Evolutionary conservation across 1,140 invertebrate genomes (phyloP), one percentile per base, ranked within the genome.

Genomic region (Reticulitermes speratus): DNA sequence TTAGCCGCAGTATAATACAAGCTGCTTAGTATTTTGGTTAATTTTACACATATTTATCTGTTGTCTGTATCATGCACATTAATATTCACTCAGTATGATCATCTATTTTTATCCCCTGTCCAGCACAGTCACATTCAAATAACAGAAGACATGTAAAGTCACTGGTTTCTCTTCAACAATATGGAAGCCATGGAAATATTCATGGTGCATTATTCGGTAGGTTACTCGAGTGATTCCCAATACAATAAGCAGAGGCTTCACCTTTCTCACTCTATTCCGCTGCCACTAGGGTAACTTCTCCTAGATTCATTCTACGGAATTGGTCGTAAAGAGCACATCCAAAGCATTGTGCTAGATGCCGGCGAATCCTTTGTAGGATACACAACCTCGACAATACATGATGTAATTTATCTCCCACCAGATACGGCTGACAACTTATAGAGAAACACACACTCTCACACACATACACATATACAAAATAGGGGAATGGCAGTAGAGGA

Each of bases 341-440:
- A 8, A 30, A 8, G 65, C 65, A 75, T 75, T 75, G 65, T 75
- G 65, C 25, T 75, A 8, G 25, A 75, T 2, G 25, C 65, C 65
- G n/a, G 25, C 14, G 65, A n/a, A 75, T 8, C 65, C 65, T 75
- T 75, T 75, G 65, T 75, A 75, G n/a, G 65, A 75, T 75, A 30
- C n/a, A 75, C n/a, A 75, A 75, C 65, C 65, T 75, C 65, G 65
- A 75, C 65, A 75, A 75, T 75, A 75, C 65, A 75, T 75, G 65
- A 75, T 75, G 65, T 75, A 75, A 75, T 75, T 75, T 75, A 75
- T 75, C 65, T 75, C 65, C 65, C 65, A 75, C 25, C n/a, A 75
- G 65, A 30, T 30, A 75, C n/a, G n/a, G 65, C 25, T 30, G 65
- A 75, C 65, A 75, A 75, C 65, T 75, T 75, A n/a, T 75, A 75